These are phyloP conservation scores for Drosophila neutralis DNA, from an alignment of 2,888 invertebrate species.

Conservation along the genomic window DNA sequence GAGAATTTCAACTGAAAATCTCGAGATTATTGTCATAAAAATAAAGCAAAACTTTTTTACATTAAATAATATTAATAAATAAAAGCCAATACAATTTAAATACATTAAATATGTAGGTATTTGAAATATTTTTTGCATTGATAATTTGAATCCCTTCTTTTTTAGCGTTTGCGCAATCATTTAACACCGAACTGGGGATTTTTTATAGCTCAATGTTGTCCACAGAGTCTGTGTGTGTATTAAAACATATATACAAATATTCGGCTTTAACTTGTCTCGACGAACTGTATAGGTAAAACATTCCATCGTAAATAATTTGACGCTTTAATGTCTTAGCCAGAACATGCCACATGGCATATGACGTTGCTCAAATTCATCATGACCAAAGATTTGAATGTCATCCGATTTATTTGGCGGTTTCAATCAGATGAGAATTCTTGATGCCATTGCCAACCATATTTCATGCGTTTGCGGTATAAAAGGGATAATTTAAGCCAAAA, in stretches of 20 bases:
- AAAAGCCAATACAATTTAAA: slow-evolving; percentile 14
- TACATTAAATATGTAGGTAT: background rate
- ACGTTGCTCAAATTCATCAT: slow-evolving; percentile 27
- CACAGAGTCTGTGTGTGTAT: slow-evolving; percentile 13
- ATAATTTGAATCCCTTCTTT: slow-evolving; percentile 26
- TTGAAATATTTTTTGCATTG: slow-evolving; percentile 22
- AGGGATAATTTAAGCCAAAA: background rate
- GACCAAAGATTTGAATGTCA: slow-evolving; percentile 23
- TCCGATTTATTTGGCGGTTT: background rate
- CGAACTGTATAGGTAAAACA: slow-evolving; percentile 45
- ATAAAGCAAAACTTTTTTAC: slow-evolving; percentile 25
- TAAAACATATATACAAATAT: slow-evolving; percentile 19
- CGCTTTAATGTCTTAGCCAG: slow-evolving; percentile 42
- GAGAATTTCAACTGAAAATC: slow-evolving; percentile 1
- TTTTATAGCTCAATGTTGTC: slow-evolving; percentile 52
- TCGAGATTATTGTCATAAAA: background rate
- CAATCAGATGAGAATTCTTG: background rate
- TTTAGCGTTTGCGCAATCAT: slow-evolving; percentile 48
- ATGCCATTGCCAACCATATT: background rate
- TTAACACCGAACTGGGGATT: slow-evolving; percentile 64
- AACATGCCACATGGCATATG: slow-evolving; percentile 42
- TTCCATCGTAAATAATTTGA: slow-evolving; percentile 67
- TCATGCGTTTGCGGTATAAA: background rate
- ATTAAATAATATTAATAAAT: slow-evolving; percentile 35
- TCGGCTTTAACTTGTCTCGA: slow-evolving; percentile 7